Percentiles rank a stretch among this genome's conserved stretches.
Conservation (phyloP, 37 sponge, comb jelly and placozoan genomes). For the Oopsacas minuta region DNA sequence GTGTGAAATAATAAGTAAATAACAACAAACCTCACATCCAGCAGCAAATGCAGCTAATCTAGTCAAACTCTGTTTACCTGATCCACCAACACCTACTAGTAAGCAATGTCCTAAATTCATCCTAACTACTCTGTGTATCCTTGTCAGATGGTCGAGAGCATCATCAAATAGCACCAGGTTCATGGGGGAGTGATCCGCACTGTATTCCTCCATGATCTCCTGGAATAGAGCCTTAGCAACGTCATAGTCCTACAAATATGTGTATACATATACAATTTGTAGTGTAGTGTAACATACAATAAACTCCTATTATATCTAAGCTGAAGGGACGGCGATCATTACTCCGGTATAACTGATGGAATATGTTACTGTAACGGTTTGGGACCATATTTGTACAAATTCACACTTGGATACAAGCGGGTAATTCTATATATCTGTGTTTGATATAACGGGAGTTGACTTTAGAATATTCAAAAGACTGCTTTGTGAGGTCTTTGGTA, state of each 20-base stretch:
- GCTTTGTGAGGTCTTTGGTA: too few relatives aligned
- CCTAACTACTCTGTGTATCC: constrained; percentile 80
- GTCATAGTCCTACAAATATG: constrained; percentile 47
- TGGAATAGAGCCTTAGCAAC: constrained; percentile 78
- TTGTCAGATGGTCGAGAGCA: constrained; percentile 88
- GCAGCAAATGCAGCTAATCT: constrained; percentile 94
- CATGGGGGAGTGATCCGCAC: constrained; percentile 70
- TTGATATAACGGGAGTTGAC: too few relatives aligned
- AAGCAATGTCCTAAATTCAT: constrained; percentile 94
- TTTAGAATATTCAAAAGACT: too few relatives aligned
- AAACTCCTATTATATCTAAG: too few relatives aligned
- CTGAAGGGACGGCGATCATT: too few relatives aligned
- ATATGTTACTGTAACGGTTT: too few relatives aligned
- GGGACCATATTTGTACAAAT: too few relatives aligned
- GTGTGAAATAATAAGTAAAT: background rate
- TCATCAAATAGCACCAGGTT: constrained; percentile 96
- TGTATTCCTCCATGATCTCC: constrained; percentile 90
- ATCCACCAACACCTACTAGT: constrained; percentile 94
- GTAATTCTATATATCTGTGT: too few relatives aligned
- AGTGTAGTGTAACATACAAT: too few relatives aligned
- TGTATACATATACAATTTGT: background rate
- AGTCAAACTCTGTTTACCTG: constrained; percentile 89
- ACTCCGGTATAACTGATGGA: too few relatives aligned
- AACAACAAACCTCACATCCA: constrained; percentile 65
- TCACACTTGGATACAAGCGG: too few relatives aligned